Percentiles rank a stretch among this genome's conserved stretches.
Evolutionary conservation across 2,888 invertebrate genomes (phyloP).

Genomic region (Netelia inedita): DNA sequence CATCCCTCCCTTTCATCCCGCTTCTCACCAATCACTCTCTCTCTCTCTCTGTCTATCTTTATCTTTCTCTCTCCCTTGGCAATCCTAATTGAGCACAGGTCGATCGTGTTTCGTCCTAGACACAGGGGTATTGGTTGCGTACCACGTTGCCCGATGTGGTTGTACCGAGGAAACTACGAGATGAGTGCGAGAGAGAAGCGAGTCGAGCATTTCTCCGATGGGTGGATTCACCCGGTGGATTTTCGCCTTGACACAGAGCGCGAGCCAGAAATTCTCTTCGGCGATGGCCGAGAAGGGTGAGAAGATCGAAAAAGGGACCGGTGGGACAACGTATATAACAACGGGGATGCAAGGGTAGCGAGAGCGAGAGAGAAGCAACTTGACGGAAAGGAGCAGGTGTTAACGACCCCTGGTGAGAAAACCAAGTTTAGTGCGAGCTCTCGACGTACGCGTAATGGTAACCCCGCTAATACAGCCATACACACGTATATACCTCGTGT

Average conservation of each 20-base stretch:
- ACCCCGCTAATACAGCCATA: constrained; percentile 28
- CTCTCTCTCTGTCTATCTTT: constrained; percentile 4
- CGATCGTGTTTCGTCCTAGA: constrained; percentile 76
- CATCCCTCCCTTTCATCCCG: background rate
- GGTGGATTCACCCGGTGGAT: constrained; percentile 45
- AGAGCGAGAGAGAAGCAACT: constrained; percentile 69
- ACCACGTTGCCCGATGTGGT: constrained; percentile 39
- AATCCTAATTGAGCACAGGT: constrained; percentile 76
- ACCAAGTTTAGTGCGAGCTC: constrained; percentile 55
- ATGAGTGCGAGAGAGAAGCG: constrained; percentile 2
- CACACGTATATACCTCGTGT: background rate
- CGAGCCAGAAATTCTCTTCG: constrained; percentile 15
- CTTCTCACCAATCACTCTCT: constrained; percentile 33
- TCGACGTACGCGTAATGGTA: constrained; percentile 41
- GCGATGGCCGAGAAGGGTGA: constrained; percentile 29
- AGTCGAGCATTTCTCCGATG: constrained; percentile 34
- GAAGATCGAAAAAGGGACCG: constrained; percentile 46
- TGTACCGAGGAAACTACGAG: constrained; percentile 17
- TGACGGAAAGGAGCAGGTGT: constrained; percentile 80
- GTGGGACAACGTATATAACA: constrained; percentile 27
- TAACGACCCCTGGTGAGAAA: constrained; percentile 76
- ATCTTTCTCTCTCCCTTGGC: constrained; percentile 20
- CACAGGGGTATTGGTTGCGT: constrained; percentile 75
- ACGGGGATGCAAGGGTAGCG: constrained; percentile 15
- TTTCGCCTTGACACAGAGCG: constrained; percentile 27